Conservation (phyloP, 2,888 invertebrate genomes). For the Anodontia alba region DNA sequence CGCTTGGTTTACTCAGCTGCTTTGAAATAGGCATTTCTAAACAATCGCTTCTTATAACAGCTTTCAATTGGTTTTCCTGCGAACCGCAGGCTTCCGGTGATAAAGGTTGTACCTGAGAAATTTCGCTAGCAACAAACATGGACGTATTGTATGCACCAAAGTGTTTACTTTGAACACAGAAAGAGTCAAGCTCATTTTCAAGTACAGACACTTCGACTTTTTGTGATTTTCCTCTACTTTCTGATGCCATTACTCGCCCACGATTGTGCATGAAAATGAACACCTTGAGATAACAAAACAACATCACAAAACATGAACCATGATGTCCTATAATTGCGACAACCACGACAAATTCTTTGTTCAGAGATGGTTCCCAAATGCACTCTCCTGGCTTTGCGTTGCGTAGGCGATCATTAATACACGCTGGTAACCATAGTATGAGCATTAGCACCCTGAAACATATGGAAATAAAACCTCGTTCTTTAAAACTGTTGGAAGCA, state of each 20-base stretch:
- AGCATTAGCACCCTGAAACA: constrained; percentile 75
- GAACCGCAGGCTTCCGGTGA: background rate
- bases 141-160: background rate
- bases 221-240: background rate
- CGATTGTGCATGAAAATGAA: constrained; percentile 68
- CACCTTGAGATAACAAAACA: constrained; percentile 77
- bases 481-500: too few relatives aligned
- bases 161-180: background rate
- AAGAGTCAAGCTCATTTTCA: background rate
- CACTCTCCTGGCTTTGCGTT: constrained; percentile 70
- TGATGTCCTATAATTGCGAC: constrained; percentile 82
- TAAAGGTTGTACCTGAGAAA: background rate
- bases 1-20: background rate
- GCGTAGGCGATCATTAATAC: constrained; percentile 75
- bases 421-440: constrained; percentile 78
- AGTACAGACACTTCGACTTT: background rate
- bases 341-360: constrained; percentile 78
- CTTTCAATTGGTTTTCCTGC: background rate
- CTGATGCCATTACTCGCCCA: background rate
- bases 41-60: background rate
- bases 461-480: background rate
- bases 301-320: constrained; percentile 72
- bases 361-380: constrained; percentile 81
- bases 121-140: background rate
- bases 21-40: background rate